Evolutionary conservation across 2,888 invertebrate species (phyloP).

Genomic region (Chironomus tentans): DNA sequence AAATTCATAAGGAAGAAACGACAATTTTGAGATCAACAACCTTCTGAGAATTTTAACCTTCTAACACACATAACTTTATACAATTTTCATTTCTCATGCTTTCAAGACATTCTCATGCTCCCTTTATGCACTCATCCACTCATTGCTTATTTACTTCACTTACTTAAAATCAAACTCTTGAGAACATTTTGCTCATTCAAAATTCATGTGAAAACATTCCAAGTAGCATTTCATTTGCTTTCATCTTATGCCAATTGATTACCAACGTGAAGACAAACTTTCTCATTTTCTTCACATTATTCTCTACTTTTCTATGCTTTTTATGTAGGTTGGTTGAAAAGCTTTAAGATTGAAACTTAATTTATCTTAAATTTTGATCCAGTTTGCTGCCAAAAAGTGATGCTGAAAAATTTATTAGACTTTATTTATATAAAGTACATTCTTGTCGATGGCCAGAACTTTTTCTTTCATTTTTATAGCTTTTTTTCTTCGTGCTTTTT

Average conservation of each 20-base stretch:
- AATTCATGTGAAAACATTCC: slow-evolving; percentile 18
- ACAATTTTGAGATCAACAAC: no score
- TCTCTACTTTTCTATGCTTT: not conserved
- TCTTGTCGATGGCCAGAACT: not conserved
- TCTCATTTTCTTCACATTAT: not conserved
- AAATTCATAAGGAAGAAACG: no score
- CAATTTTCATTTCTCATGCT: no score
- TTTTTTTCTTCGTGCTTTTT: no score
- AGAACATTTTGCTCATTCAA: slow-evolving; percentile 7
- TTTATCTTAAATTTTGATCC: not conserved
- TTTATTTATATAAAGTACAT: no score
- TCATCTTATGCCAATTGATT: slow-evolving; percentile 18
- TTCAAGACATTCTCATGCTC: no score
- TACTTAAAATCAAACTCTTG: not conserved
- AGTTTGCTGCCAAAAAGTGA: not conserved
- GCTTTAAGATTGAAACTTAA: not conserved
- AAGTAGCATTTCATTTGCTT: slow-evolving; percentile 10
- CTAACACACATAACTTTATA: no score
- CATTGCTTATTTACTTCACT: no score
- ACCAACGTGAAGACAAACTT: slow-evolving; percentile 7
- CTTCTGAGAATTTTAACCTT: no score
- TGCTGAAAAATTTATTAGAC: no score
- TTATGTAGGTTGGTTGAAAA: not conserved
- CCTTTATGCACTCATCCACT: no score
- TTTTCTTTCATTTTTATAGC: not conserved